Base-by-base conservation (phyloP, 2,797 vertebrate genomes). In the Xyrichtys novacula region DNA sequence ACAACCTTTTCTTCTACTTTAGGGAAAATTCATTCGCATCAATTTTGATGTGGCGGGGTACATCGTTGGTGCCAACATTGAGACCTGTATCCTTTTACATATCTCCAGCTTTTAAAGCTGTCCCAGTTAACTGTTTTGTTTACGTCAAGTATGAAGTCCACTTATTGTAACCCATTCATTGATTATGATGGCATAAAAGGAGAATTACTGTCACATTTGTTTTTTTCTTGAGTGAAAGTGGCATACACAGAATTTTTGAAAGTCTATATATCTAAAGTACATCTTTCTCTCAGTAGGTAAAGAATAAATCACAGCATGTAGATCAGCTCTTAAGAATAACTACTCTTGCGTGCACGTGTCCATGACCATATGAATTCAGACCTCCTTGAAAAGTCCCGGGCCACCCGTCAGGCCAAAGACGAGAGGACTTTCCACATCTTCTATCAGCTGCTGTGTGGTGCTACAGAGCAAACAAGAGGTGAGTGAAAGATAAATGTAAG, bases 11-110 rank as follows among this genome's bases (percentile, higher is more conserved):
- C 5, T 76, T 36, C 28, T 48, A 71, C 46, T 71, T 71, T 39
- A 98, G 96, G 96, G 96, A 58, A 98, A 97, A 92, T 98, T 98
- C 88, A 98, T 98, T 68, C 95, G 96, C 34, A 96, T 98, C 76
- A 98, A 98, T 84, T 97, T 97, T 71, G 96, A 98, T 3, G 94
- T 96, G 52, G 93, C 96, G 0, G 96, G 96, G 31, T 98, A 97
- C 84, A 98, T 98, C 14, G 96, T 98, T 54, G 96, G 96, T 77
- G 96, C 96, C 83, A 98, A 98, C 91, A 97, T 97, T 23, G 96
- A 97, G 84, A 97, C 96, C 79, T 97, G 96, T 96, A 97, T 97
- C 96, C 94, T 96, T 94, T 72, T 14, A 8, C 16, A 10, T 23
- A 10, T 16, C 14, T 15, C 48, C 15, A 23, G 29, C 46, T n/a